A percentile compares a stretch with the other conserved stretches of the same genome.
Conservation (phyloP, 2,113 vertebrate genomes). For the Macquaria australasica region DNA sequence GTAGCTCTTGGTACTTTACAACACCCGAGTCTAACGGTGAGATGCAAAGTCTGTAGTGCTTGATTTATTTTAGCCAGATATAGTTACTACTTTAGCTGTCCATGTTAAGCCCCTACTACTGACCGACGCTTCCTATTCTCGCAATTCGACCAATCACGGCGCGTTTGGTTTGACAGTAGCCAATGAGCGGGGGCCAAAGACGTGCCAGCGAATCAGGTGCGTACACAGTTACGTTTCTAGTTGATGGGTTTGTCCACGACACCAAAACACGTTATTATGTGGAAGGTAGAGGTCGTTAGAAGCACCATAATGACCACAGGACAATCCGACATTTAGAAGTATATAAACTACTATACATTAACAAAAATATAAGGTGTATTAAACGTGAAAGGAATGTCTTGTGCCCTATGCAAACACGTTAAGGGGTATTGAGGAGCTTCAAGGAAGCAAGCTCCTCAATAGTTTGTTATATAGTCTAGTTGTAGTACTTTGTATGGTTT, state of each 20-base stretch:
- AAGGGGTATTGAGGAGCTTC: no score
- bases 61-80: constrained; percentile 18
- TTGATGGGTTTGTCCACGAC: constrained; percentile 74
- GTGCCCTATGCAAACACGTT: not conserved
- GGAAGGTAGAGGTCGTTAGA: not conserved
- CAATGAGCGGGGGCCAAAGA: constrained; percentile 64
- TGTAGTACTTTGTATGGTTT: not conserved
- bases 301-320: not conserved
- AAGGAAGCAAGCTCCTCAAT: not conserved
- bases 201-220: constrained; percentile 74
- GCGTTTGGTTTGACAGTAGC: constrained; percentile 40
- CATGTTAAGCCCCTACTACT: constrained; percentile 62
- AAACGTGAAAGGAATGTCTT: not conserved
- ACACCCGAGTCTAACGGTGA: not conserved
- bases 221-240: constrained; percentile 80
- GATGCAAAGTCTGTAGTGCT: not conserved
- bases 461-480: no score
- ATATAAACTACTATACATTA: no score
- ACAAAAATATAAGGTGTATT: no score
- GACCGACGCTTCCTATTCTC: constrained; percentile 72
- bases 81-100: constrained; percentile 49
- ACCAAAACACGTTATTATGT: constrained; percentile 43
- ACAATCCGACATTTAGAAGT: not conserved
- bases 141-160: constrained; percentile 71
- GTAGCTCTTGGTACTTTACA: not conserved